These are phyloP conservation scores for Campopleginae sp. DNA, from an alignment of 2,888 invertebrate genomes.

Conservation along the genomic window DNA sequence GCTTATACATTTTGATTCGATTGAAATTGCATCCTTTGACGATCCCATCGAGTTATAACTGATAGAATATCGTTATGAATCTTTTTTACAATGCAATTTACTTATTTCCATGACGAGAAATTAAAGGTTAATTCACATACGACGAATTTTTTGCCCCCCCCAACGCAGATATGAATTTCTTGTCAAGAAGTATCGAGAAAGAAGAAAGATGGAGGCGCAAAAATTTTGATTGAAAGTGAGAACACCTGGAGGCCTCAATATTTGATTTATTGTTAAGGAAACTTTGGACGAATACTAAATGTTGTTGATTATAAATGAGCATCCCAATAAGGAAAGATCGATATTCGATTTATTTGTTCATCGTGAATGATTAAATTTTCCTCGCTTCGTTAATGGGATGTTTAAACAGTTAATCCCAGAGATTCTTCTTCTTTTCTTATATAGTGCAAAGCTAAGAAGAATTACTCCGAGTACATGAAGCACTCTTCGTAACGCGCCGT, in stretches of 20 bases:
- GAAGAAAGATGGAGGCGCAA: slow-evolving; percentile 46
- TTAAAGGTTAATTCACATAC: no score
- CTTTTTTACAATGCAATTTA: no score
- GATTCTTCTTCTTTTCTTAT: background rate
- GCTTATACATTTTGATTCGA: background rate
- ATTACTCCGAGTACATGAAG: slow-evolving; percentile 1
- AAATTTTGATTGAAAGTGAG: slow-evolving; percentile 25
- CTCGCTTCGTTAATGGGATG: background rate
- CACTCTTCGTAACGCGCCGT: slow-evolving; percentile 11
- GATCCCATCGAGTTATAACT: background rate
- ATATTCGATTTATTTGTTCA: background rate
- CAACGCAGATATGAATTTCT: slow-evolving; percentile 9
- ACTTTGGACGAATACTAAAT: no score
- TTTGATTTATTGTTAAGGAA: no score
- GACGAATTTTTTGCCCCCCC: background rate
- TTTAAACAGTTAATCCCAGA: background rate
- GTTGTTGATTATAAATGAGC: background rate
- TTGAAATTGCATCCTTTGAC: background rate
- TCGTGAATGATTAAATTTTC: background rate
- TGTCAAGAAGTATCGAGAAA: slow-evolving; percentile 22
- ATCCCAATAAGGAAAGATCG: background rate
- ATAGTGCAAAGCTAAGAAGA: background rate
- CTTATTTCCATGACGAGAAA: no score
- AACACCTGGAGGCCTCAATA: background rate
- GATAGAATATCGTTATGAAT: background rate